phyloP scores from a whole-genome alignment of 2,888 invertebrate species.

The Baccha elongata region DNA sequence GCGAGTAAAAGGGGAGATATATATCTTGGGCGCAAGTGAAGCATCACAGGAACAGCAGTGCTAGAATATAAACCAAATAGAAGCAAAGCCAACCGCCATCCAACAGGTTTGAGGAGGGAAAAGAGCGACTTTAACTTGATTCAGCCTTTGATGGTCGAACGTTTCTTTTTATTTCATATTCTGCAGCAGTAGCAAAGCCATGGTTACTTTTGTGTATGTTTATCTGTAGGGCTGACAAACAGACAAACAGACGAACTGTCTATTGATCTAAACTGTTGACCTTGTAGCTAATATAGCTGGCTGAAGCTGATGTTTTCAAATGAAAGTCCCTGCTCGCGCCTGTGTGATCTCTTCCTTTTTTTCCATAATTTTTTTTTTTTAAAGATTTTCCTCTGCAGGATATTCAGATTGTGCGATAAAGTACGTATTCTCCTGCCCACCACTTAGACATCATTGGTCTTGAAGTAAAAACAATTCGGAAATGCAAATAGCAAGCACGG shows the following conservation, averaged over 20 bases:
- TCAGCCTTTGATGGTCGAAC: slow-evolving; percentile 60
- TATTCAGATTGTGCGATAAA: slow-evolving; percentile 49
- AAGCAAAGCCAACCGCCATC: slow-evolving; percentile 48
- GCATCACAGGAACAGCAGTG: slow-evolving; percentile 16
- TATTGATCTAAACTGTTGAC: slow-evolving; percentile 68
- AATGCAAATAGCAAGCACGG: slow-evolving; percentile 70
- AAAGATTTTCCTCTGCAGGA: slow-evolving; percentile 35
- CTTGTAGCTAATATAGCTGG: slow-evolving; percentile 30
- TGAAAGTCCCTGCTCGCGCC: slow-evolving; percentile 17
- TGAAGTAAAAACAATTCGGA: slow-evolving; percentile 53
- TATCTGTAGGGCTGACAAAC: slow-evolving; percentile 36
- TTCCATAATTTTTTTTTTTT: slow-evolving; percentile 8
- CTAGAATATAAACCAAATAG: slow-evolving; percentile 29
- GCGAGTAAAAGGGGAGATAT: slow-evolving; percentile 17
- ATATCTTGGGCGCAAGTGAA: slow-evolving; percentile 10
- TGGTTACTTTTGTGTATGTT: slow-evolving; percentile 40
- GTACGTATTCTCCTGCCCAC: slow-evolving; percentile 40
- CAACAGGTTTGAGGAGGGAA: background rate
- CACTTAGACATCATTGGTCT: background rate
- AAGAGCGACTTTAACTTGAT: slow-evolving; percentile 27
- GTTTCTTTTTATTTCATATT: slow-evolving; percentile 47
- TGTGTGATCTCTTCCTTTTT: slow-evolving; percentile 3
- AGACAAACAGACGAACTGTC: slow-evolving; percentile 59
- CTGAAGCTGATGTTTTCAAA: slow-evolving; percentile 11
- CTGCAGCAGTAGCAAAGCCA: background rate